Evolutionary conservation across 2,797 vertebrate species (phyloP), one percentile per base, ranked within the genome.

Genomic region (Tiaroga cobitis): DNA sequence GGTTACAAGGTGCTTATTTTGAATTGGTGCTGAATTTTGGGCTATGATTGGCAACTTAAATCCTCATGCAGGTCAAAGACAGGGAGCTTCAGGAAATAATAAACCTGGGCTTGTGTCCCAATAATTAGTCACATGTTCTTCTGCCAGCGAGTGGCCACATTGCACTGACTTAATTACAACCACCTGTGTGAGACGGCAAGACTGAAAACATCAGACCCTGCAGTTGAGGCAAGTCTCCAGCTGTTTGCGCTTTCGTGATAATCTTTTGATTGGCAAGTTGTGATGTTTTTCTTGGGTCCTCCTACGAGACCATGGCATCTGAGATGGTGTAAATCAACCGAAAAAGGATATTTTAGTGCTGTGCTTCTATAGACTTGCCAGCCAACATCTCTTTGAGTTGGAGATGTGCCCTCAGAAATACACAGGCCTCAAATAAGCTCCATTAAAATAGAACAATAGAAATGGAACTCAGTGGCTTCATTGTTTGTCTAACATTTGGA

Each of bases 21-120:
- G 26, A 75, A 80, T 84, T 37, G 13, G 21, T 34, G 49, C 49
- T 4, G 4, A 8, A 3, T 63, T 82, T 82, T 59, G 19, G 49
- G 15, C 73, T 69, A 5, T 73, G 83, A 85, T 63, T 73, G 76
- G 21, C 68, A 79, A 46, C 19, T 49, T 61, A 61, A 85, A 59
- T 73, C 41, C 56, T 65, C 41, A 0, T 11, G 24, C 54, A 79
- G 68, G 81, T 59, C 76, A 82, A 51, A 85, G 32, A 82, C 18
- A 29, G 90, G 86, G 84, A 89, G 90, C 87, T 86, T 67, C 46
- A 79, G 84, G 83, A 83, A 75, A 74, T 65, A 83, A 88, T 89
- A 89, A 72, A 91, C 85, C 74, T 91, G 91, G 91, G 91, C 89
- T 26, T 54, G n/a, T n/a, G 82, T 92, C 90, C 90, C 65, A 78